Evolutionary conservation across 2,113 vertebrate genomes (phyloP), one percentile per base, ranked within the genome.

Genomic region (Eublepharis macularius): DNA sequence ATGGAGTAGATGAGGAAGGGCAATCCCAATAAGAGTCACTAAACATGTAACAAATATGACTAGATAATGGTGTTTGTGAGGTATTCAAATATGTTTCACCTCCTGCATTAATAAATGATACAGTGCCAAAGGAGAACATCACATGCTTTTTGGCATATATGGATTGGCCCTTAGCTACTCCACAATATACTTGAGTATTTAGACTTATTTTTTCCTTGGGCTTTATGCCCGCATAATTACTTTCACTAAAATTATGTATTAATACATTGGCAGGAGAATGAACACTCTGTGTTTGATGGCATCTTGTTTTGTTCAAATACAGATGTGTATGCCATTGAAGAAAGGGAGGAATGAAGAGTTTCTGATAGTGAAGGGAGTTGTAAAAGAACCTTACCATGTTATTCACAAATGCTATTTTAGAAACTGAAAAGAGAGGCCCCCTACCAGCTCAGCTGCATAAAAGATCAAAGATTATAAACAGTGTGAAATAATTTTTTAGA

Each of bases 391-490:
- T 47, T 90, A 72, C 43, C 70, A 24, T 24, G 51, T 54, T 89
- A 47, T 54, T 65, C 77, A 88, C 17, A 54, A 85, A 92, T 70
- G 39, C 81, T 89, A 81, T 43, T 24, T 85, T 88, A 86, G 68
- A 72, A 90, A 90, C 41, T 74, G 13, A 16, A 60, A 87, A 89
- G 65, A 54, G 77, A 69, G 51, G n/a, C 16, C 66, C 83, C 79
- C 79, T 60, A 89, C 34, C 32, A 88, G 36, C 47, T 82, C 68
- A 75, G 2, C 0, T 86, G 81, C 93, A 89, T 89, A 89, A 89
- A 92, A 91, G 82, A 91, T 91, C 74, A 91, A 85, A 81, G 24
- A 36, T 49, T 72, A 93, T 90, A 85, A 41, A 32, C 39, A 81
- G 19, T 41, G 73, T 90, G 79, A 91, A 90, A 86, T 76, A 81